Conservation (phyloP, 2,888 invertebrate species). For the Drosophila hamatofila region DNA sequence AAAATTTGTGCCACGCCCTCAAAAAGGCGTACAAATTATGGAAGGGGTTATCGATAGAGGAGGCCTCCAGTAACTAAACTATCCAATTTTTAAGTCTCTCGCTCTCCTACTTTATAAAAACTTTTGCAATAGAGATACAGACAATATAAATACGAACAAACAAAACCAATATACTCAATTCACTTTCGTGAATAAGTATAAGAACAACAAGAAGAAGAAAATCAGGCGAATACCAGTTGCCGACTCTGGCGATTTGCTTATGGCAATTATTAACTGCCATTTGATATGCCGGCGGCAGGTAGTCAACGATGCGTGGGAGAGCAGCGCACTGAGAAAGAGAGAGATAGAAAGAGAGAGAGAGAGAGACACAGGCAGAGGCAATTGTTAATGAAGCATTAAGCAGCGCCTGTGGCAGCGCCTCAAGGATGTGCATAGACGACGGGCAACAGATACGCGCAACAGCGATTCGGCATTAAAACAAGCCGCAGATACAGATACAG, state of each 20-base stretch:
- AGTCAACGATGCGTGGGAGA: conserved; percentile 54
- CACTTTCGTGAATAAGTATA: too few species aligned
- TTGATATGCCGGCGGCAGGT: conserved; percentile 68
- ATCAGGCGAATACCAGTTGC: conserved; percentile 2
- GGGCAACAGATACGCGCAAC: conserved; percentile 27
- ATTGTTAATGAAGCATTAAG: conserved; percentile 75
- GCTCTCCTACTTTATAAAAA: too few species aligned
- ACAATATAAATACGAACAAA: too few species aligned
- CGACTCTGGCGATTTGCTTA: conserved; percentile 44
- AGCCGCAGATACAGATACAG: conserved; percentile 30
- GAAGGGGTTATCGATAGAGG: too few species aligned
- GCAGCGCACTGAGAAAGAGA: background rate
- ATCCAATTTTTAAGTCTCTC: too few species aligned
- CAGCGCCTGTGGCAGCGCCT: conserved; percentile 42
- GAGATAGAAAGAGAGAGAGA: background rate
- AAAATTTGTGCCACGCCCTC: too few species aligned
- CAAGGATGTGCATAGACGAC: conserved; percentile 40
- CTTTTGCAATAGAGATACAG: too few species aligned
- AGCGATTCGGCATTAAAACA: conserved; percentile 9
- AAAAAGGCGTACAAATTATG: too few species aligned
- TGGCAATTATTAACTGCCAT: conserved; percentile 65
- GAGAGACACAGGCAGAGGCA: background rate
- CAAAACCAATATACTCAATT: too few species aligned
- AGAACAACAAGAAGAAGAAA: background rate
- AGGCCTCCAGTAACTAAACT: too few species aligned